Percentiles rank a stretch among this genome's conserved stretches.
Conservation (phyloP, 2,113 vertebrate species). For the Cisticola juncidis region DNA sequence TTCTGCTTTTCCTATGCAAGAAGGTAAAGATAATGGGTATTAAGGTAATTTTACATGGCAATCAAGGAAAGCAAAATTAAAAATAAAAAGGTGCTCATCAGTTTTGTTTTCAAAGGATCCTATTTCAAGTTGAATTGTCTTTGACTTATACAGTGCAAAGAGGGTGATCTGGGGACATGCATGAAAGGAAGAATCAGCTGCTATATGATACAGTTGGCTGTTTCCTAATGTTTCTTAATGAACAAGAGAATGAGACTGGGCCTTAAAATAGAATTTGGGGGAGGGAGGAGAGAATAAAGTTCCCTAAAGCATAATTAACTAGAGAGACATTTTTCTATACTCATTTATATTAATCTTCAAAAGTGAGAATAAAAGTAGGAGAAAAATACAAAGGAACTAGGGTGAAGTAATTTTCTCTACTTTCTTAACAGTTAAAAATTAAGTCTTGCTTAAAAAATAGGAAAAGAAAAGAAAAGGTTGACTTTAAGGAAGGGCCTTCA, state of each 20-base stretch:
- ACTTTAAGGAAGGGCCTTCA: slow-evolving; percentile 29
- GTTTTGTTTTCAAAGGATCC: not conserved
- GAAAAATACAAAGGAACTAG: slow-evolving; percentile 12
- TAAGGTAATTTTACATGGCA: not conserved
- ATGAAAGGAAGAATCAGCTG: not conserved
- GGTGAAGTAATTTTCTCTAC: not conserved
- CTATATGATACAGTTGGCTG: not conserved
- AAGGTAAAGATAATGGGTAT: not conserved
- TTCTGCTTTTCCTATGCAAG: not conserved
- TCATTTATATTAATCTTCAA: slow-evolving; percentile 50
- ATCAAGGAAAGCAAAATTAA: not conserved
- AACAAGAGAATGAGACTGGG: not conserved
- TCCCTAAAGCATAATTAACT: slow-evolving; percentile 27
- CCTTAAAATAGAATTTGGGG: slow-evolving; percentile 47
- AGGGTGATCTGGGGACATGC: not conserved
- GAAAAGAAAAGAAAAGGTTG: slow-evolving; percentile 22
- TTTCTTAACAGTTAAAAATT: slow-evolving; percentile 47
- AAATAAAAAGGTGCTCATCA: not conserved
- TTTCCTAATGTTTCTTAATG: slow-evolving; percentile 55
- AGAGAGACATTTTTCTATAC: slow-evolving; percentile 24
- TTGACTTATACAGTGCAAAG: slow-evolving; percentile 15
- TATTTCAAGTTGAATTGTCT: not conserved
- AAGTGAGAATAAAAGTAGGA: slow-evolving; percentile 30
- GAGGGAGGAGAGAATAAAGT: slow-evolving; percentile 31
- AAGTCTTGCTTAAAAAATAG: slow-evolving; percentile 24